Evolutionary conservation across 2,113 vertebrate genomes (phyloP).

Genomic region (Pseudopipra pipra): DNA sequence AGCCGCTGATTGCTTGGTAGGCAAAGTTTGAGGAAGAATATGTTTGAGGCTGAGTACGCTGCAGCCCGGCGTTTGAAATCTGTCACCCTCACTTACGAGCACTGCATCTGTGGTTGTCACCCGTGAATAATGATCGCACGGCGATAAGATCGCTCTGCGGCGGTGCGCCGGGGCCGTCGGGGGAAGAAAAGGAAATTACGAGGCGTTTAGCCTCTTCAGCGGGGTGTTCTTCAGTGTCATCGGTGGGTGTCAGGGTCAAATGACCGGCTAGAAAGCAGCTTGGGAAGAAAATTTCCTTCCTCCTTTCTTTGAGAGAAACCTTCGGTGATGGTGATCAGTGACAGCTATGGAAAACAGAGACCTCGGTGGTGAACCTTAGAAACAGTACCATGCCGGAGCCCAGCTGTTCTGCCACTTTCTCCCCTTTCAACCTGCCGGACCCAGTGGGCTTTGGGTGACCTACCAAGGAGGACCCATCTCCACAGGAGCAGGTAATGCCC

Average conservation of each 20-base stretch:
- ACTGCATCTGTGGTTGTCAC: not conserved
- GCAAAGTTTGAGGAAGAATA: conserved; percentile 37
- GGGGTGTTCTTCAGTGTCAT: conserved; percentile 12
- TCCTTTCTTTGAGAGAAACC: not conserved
- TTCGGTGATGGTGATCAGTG: conserved; percentile 4
- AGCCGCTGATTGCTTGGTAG: conserved; percentile 42
- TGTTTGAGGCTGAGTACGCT: conserved; percentile 9
- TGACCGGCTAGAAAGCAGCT: not conserved
- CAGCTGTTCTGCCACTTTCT: conserved; percentile 52
- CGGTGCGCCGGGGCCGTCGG: conserved; percentile 9
- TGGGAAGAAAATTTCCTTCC: not conserved
- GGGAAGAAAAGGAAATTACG: conserved; percentile 1
- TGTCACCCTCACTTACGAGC: conserved; percentile 52
- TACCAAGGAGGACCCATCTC: not conserved
- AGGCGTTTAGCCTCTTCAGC: not conserved
- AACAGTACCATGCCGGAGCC: conserved; percentile 73
- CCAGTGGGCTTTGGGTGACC: conserved; percentile 78
- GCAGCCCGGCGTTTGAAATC: conserved; percentile 54
- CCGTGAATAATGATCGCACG: conserved; percentile 34
- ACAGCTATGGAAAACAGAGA: conserved; percentile 72
- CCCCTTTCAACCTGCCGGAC: conserved; percentile 73
- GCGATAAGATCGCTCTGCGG: conserved; percentile 43
- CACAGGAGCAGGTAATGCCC: conserved; percentile 59
- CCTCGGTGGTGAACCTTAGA: conserved; percentile 72
- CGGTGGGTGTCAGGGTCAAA: conserved; percentile 21